Evolutionary conservation across 2,888 invertebrate species (phyloP), one percentile per base, ranked within the genome.

Genomic region (Calameuta filiformis): DNA sequence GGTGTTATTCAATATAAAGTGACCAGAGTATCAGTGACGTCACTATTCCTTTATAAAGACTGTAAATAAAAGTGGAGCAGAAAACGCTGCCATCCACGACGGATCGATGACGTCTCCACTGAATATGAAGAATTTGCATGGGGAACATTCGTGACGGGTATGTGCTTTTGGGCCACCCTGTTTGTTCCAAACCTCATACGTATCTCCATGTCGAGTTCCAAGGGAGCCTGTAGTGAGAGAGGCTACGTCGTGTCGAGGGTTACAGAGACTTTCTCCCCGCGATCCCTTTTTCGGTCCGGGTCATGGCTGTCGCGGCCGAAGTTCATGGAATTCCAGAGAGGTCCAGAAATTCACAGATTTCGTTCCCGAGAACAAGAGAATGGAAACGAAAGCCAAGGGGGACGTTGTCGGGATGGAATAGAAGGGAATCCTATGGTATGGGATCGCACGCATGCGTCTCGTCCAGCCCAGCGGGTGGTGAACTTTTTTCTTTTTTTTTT

Each of bases 401-500:
- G 71, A 33, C 71, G 69, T 56, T 56, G 35, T 71, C 73, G 77
- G 77, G 68, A 69, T 73, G 81, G 79, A 80, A 83, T 82, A 83
- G 85, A 84, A 87, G 85, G 86, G 86, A 86, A 81, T 84, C 83
- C 71, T 15, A 82, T 77, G 83, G 85, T 79, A 85, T 85, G 86
- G 87, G 86, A 89, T 90, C 87, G 85, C 86, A 87, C 87, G 87
- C 87, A 87, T 87, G 87, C 87, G 86, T 87, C 88, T 88, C 86
- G 86, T 87, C 85, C 84, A 81, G 78, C 90, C 85, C 90, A 90
- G 89, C 90, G 90, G 90, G 90, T 89, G 89, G 89, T 83, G 83
- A 85, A 84, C 82, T 79, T 83, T 83, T 83, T 82, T 82, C 75
- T 81, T 79, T 82, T 80, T 82, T 81, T 82, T 81, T 71, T 73